These are phyloP conservation scores for Melanotaenia duboulayi DNA, from an alignment of 2,113 vertebrate species.

Conservation along the genomic window DNA sequence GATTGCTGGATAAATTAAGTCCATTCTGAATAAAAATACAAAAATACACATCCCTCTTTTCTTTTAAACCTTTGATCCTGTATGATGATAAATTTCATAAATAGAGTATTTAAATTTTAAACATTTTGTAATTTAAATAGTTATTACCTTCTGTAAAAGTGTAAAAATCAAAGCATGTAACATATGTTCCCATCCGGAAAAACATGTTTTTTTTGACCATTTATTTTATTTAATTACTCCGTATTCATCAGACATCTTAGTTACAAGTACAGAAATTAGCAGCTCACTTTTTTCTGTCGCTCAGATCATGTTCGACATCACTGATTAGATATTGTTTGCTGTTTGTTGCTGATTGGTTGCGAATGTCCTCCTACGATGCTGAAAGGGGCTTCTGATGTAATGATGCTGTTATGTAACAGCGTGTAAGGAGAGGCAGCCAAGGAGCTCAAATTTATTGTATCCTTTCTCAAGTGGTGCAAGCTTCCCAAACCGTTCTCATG, in stretches of 20 bases:
- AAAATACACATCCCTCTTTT: too few species aligned
- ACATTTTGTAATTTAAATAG: too few species aligned
- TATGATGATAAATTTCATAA: too few species aligned
- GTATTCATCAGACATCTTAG: not conserved
- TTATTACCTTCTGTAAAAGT: too few species aligned
- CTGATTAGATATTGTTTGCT: not conserved
- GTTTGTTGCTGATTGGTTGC: not conserved
- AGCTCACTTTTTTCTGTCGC: not conserved
- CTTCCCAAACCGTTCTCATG: constrained; percentile 1
- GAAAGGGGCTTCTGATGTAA: not conserved
- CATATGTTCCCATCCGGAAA: not conserved
- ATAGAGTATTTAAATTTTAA: too few species aligned
- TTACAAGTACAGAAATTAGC: not conserved
- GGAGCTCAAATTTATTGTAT: constrained; percentile 6
- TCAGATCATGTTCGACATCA: not conserved
- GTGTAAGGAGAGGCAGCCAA: not conserved
- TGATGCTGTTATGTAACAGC: not conserved
- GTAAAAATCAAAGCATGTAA: too few species aligned
- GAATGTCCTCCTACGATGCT: not conserved
- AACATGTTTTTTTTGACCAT: not conserved
- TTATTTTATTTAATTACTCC: too few species aligned
- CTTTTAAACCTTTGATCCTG: too few species aligned
- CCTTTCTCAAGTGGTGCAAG: not conserved
- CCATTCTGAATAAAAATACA: too few species aligned
- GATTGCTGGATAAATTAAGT: too few species aligned